Evolutionary conservation across 2,113 vertebrate genomes (phyloP).

Genomic region (Menidia beryllina): DNA sequence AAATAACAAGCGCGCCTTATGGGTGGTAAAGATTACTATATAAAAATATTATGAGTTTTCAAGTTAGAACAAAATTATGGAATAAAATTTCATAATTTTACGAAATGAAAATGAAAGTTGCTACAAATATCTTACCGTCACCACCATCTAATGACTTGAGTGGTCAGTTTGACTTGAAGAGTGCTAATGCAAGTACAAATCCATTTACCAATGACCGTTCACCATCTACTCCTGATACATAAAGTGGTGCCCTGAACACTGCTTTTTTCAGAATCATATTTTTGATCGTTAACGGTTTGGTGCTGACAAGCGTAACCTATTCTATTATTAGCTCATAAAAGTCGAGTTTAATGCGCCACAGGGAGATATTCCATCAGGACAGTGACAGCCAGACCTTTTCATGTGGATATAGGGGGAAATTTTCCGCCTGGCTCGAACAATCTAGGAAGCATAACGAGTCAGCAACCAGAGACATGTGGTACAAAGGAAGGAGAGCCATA

Average conservation of each 20-base stretch:
- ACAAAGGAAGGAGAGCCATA: conserved; percentile 8
- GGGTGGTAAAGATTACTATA: conserved; percentile 21
- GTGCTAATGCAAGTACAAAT: too few species aligned
- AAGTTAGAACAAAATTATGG: neutral
- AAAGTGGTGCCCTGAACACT: conserved; percentile 25
- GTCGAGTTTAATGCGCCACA: conserved; percentile 76
- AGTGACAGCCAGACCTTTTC: conserved; percentile 82
- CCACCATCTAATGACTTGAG: too few species aligned
- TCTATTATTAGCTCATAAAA: conserved; percentile 85
- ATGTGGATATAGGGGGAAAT: conserved; percentile 69
- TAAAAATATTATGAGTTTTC: neutral
- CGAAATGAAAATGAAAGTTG: conserved; percentile 20
- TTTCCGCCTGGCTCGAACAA: conserved; percentile 72
- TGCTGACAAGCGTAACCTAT: conserved; percentile 83
- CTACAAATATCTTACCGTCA: conserved; percentile 40
- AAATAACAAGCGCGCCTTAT: neutral
- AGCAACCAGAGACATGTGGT: conserved; percentile 46
- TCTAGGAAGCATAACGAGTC: conserved; percentile 69
- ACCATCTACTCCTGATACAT: conserved; percentile 35
- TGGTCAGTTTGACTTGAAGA: too few species aligned
- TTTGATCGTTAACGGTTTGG: conserved; percentile 71
- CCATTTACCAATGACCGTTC: too few species aligned
- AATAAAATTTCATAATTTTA: conserved; percentile 38
- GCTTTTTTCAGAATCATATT: conserved; percentile 57
- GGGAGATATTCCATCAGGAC: conserved; percentile 83